phyloP scores from a whole-genome alignment of 2,888 invertebrate genomes.

The Lithophane ornitopus region DNA sequence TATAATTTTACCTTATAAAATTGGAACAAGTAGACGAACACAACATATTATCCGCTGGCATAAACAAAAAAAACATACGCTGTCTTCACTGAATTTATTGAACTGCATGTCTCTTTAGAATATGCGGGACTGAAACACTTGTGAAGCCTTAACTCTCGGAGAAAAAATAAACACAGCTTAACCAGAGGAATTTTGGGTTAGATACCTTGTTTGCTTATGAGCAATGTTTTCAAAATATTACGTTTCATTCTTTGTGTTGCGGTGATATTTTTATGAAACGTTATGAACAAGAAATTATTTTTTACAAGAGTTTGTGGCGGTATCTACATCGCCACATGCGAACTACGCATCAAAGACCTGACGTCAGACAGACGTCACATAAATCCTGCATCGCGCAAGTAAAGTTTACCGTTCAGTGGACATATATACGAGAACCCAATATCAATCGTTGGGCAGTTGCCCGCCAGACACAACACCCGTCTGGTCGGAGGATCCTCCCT shows the following conservation, averaged over 20 bases:
- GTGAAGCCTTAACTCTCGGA: conserved; percentile 21
- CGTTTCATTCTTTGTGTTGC: conserved; percentile 11
- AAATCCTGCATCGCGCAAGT: too few species aligned
- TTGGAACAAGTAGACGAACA: not conserved
- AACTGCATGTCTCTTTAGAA: conserved; percentile 40
- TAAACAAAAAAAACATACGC: not conserved
- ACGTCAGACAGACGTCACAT: too few species aligned
- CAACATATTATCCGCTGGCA: not conserved
- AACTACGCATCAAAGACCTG: too few species aligned
- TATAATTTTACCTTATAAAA: not conserved
- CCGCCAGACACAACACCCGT: too few species aligned
- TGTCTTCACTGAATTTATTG: conserved; percentile 41
- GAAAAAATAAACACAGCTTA: conserved; percentile 18
- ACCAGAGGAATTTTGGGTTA: conserved; percentile 9
- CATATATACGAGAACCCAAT: too few species aligned
- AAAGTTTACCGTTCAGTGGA: too few species aligned
- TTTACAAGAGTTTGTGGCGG: too few species aligned
- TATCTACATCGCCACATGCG: too few species aligned
- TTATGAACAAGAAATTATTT: not conserved
- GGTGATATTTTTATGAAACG: not conserved
- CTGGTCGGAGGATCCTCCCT: too few species aligned
- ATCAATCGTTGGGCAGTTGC: too few species aligned
- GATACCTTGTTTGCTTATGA: conserved; percentile 18
- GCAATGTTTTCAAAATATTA: conserved; percentile 9
- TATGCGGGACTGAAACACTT: conserved; percentile 25